A percentile compares a stretch with the other conserved stretches of the same genome.
Conservation (phyloP, 2,113 vertebrate genomes). For the Aleadryas rufinucha region DNA sequence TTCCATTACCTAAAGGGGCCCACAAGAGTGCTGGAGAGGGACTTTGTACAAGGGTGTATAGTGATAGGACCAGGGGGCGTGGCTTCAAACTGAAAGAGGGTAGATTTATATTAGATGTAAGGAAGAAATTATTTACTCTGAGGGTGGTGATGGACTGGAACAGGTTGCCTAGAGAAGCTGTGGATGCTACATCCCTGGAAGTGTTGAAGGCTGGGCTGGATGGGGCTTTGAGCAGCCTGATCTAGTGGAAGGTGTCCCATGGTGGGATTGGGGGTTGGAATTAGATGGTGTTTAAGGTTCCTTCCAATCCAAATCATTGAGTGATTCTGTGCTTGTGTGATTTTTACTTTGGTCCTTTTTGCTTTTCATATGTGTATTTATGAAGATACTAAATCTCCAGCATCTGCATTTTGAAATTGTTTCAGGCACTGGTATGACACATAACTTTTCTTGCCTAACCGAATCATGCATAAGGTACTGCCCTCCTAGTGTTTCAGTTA, state of each 20-base stretch:
- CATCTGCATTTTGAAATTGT: neutral
- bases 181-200: neutral
- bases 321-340: neutral
- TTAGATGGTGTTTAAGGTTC: neutral
- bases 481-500: neutral
- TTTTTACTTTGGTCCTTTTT: neutral
- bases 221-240: neutral
- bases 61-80: too few relatives aligned
- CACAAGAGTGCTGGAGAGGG: neutral
- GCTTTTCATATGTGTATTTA: neutral
- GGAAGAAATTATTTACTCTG: neutral
- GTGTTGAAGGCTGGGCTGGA: neutral
- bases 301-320: neutral
- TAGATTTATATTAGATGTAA: neutral
- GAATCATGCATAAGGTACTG: neutral
- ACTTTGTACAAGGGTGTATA: neutral
- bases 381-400: neutral
- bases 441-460: neutral
- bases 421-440: fast-evolving
- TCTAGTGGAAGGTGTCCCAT: neutral
- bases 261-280: neutral
- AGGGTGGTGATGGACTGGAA: neutral
- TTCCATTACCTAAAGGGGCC: neutral
- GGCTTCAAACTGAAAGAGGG: neutral
- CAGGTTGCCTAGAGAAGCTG: neutral